Conservation (phyloP, 2,113 vertebrate species). For the Plotosus lineatus region DNA sequence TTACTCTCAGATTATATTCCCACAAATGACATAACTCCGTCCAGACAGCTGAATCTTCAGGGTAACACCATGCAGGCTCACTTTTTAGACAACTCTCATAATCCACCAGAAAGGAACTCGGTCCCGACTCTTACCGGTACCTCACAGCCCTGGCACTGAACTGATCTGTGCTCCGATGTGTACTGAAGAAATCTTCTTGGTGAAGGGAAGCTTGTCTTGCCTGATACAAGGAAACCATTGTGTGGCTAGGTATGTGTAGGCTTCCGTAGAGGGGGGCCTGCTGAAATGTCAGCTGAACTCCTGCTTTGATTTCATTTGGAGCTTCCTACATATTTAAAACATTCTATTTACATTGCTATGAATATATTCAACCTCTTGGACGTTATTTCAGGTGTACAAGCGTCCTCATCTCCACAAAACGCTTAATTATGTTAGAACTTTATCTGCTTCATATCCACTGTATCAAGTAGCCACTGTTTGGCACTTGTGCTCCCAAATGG, state of each 20-base stretch:
- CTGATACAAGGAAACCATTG: slow-evolving; percentile 30
- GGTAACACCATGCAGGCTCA: background rate
- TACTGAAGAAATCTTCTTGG: slow-evolving; percentile 27
- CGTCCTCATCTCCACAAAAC: background rate
- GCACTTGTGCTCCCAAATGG: background rate
- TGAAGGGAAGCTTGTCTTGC: slow-evolving; percentile 17
- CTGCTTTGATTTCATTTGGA: slow-evolving; percentile 12
- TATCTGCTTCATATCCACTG: background rate
- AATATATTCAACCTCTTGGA: background rate
- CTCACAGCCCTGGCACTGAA: slow-evolving; percentile 14
- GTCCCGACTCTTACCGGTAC: background rate
- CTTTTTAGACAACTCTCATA: background rate
- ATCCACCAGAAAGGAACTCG: slow-evolving; percentile 21
- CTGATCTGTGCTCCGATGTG: background rate
- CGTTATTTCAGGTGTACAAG: background rate
- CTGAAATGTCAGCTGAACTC: background rate
- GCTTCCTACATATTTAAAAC: background rate
- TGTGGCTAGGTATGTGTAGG: slow-evolving; percentile 13
- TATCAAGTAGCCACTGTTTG: background rate
- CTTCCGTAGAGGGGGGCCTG: slow-evolving; percentile 6
- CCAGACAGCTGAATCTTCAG: background rate
- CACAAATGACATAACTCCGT: background rate
- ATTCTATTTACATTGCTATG: background rate
- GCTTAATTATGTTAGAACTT: background rate
- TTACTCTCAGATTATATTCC: background rate